Base-by-base conservation (phyloP, 2,113 vertebrate species). In the Takifugu bimaculatus region DNA sequence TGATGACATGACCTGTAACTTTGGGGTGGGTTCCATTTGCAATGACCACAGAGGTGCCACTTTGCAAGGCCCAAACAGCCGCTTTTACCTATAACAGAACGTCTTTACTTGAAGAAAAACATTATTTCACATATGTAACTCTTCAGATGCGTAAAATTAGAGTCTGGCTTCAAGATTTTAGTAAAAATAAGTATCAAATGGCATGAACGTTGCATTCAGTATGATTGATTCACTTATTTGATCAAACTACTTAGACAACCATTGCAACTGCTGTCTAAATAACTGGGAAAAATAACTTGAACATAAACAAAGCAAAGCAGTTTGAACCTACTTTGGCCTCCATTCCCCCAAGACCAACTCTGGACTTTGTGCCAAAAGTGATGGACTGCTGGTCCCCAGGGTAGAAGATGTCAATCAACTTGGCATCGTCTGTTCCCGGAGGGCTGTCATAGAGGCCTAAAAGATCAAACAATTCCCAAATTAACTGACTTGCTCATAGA, bases 291-390 rank as follows among this genome's bases (percentile, higher is more conserved):
- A 3, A 11, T 49, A 5, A 54, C 26, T 44, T 26, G 29, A 29
- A 50, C 25, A 44, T 27, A 32, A 59, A 65, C 9, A 42, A 2
- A 26, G 13, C 11, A 15, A 42, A 9, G 39, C 12, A 45, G 13
- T 12, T 42, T 27, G 5, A 54, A 68, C 63, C 14, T 59, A 97
- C 97, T 93, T 99, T 99, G 50, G 96, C 95, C 81, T 98, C 97
- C 97, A 99, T 99, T 83, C 96, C 96, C 68, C 96, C 96, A 58
- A 97, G 90, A 52, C 96, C 97, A 29, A 99, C 97, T 80, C 96
- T 92, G 32, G 97, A 99, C 86, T 98, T 98, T 45, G 92, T 97
- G 50, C 97, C 97, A 13, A 96, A 99, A 1, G 94, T 97, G 81
- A 99, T 94, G 26, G 96, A 96, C 64, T 98, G 94, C 86, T 97